phyloP scores from a whole-genome alignment of 1,140 invertebrate species.

The Zophobas morio region DNA sequence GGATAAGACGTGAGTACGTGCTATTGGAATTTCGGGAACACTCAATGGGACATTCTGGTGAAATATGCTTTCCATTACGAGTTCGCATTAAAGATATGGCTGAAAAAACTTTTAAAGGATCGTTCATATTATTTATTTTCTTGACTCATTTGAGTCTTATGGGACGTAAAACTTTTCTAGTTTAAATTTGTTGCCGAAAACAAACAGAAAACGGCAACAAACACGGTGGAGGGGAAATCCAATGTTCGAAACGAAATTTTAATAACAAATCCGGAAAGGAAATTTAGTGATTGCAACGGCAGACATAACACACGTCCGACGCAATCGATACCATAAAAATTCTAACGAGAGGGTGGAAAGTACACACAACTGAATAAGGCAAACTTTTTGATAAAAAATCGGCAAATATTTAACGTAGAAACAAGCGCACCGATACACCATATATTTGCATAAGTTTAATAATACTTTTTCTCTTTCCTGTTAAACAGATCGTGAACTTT shows the following conservation, averaged over 20 bases:
- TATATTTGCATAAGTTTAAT: constrained; percentile 45
- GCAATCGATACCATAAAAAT: constrained; percentile 1
- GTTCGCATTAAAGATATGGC: constrained; percentile 64
- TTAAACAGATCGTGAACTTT: constrained; percentile 55
- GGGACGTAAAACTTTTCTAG: constrained; percentile 59
- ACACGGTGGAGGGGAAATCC: not conserved
- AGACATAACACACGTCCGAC: constrained; percentile 5
- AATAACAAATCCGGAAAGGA: constrained; percentile 21
- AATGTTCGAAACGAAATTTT: constrained; percentile 7
- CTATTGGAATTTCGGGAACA: constrained; percentile 43
- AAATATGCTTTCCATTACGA: constrained; percentile 65
- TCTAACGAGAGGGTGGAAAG: constrained; percentile 13
- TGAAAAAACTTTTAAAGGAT: constrained; percentile 62
- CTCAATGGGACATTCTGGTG: constrained; percentile 62
- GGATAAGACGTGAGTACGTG: constrained; percentile 33
- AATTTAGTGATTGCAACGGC: constrained; percentile 2
- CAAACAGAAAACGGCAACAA: constrained; percentile 37
- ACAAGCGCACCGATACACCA: constrained; percentile 15
- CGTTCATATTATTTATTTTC: constrained; percentile 61
- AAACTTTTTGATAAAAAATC: constrained; percentile 11
- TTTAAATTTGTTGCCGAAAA: constrained; percentile 54
- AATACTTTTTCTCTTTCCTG: constrained; percentile 42
- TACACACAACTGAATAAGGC: constrained; percentile 10
- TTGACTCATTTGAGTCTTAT: constrained; percentile 60
- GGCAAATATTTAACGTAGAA: constrained; percentile 38